A percentile compares a stretch with the other conserved stretches of the same genome.
Evolutionary conservation across 2,888 invertebrate species (phyloP).

Genomic region (Dascillus cervinus): DNA sequence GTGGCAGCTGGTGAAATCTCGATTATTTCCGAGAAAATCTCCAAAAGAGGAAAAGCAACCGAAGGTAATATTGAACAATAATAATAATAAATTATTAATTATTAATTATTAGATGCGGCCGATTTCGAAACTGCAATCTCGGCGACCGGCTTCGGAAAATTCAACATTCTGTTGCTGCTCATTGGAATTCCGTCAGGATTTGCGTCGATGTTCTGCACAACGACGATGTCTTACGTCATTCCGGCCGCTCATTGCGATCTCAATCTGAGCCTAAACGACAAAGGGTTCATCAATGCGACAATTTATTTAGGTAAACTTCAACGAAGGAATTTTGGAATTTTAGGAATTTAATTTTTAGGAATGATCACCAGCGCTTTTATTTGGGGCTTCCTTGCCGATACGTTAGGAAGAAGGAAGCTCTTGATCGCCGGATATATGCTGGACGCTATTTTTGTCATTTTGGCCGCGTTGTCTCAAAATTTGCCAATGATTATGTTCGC

Average conservation of each 20-base stretch:
- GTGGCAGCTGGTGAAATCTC: no score
- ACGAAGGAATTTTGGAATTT: no score
- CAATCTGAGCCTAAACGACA: slow-evolving; percentile 55
- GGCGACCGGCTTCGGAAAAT: slow-evolving; percentile 61
- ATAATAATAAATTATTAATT: no score
- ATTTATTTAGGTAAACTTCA: slow-evolving; percentile 58
- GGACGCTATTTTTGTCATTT: slow-evolving; percentile 55
- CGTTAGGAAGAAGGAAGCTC: slow-evolving; percentile 59
- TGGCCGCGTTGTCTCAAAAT: slow-evolving; percentile 57
- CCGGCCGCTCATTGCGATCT: slow-evolving; percentile 71
- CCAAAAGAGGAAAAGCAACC: no score
- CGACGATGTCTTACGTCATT: slow-evolving; percentile 64
- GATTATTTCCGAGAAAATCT: no score
- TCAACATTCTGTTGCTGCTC: slow-evolving; percentile 55
- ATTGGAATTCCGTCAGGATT: slow-evolving; percentile 58
- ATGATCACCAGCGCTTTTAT: slow-evolving; percentile 68
- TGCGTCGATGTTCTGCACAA: slow-evolving; percentile 63
- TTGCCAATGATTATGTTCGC: slow-evolving; percentile 57
- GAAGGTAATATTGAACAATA: no score
- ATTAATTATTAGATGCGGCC: slow-evolving; percentile 39
- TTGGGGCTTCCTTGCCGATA: slow-evolving; percentile 73
- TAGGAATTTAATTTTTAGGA: slow-evolving; percentile 48
- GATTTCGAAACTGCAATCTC: slow-evolving; percentile 67
- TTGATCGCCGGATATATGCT: slow-evolving; percentile 58
- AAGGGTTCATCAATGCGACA: slow-evolving; percentile 63